A percentile compares a stretch with the other conserved stretches of the same genome.
These are phyloP conservation scores for Zaprionus bogoriensis DNA, from an alignment of 2,888 invertebrate species.

Conservation along the genomic window DNA sequence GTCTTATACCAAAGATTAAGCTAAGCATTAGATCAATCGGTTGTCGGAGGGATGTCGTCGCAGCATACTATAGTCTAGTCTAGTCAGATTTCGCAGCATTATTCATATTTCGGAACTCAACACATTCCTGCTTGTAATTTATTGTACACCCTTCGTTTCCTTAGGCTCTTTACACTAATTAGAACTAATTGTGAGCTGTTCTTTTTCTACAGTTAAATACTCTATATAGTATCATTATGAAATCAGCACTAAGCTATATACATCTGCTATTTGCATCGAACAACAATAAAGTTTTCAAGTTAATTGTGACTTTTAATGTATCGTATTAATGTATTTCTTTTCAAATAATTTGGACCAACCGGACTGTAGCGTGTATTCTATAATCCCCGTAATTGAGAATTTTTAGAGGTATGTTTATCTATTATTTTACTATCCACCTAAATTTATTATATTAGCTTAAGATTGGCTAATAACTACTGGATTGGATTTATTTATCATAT, in stretches of 20 bases:
- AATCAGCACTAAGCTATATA: not conserved
- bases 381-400: too few species aligned
- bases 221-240: not conserved
- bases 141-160: not conserved
- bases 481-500: too few species aligned
- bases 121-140: constrained; percentile 21
- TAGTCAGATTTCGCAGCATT: constrained; percentile 15
- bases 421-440: too few species aligned
- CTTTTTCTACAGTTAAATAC: not conserved
- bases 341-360: too few species aligned
- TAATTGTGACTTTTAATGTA: too few species aligned
- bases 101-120: not conserved
- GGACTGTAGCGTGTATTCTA: too few species aligned
- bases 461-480: too few species aligned
- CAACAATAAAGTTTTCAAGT: not conserved
- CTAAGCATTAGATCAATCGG: constrained; percentile 36
- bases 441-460: too few species aligned
- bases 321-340: too few species aligned
- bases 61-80: constrained; percentile 11
- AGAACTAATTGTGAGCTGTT: not conserved
- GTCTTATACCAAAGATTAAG: constrained; percentile 67
- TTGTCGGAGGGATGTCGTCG: constrained; percentile 3
- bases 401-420: too few species aligned
- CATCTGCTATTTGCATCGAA: not conserved
- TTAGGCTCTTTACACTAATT: not conserved